Evolutionary conservation across 2,888 invertebrate genomes (phyloP), one percentile per base, ranked within the genome.

Genomic region (Lasioglossum vierecki): DNA sequence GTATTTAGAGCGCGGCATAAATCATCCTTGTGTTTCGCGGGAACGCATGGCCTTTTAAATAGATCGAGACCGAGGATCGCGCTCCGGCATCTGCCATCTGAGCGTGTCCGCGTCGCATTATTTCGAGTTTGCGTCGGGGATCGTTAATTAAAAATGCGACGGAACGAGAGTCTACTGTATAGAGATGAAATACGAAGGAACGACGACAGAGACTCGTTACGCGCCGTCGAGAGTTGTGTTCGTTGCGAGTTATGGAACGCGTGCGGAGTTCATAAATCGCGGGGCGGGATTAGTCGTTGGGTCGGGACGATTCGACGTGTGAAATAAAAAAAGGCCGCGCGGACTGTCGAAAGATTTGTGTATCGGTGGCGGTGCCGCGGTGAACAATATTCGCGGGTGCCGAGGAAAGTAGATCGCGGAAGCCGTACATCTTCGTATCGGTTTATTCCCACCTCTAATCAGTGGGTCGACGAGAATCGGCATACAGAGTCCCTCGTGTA

Each of bases 401-500:
- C 75, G n/a, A 39, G 46, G 63, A 72, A 90, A 91, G 83, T 80
- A 60, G 90, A 87, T 83, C 85, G 86, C 81, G 84, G 83, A 72
- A 82, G 76, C 83, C 80, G 68, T 80, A 82, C 79, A 89, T 89
- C 86, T 86, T 81, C 87, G 78, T 85, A 91, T 91, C 85, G 86
- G 90, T 90, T 90, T 87, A 91, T 90, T 91, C 91, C 91, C 88
- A 86, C 84, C 87, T 90, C 90, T 90, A 90, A 90, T 90, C 91
- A 90, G 84, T 80, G 87, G 84, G 60, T 41, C 87, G 84, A 88
- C 86, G 81, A 87, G 81, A 88, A 86, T 83, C 49, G 82, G 85
- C 76, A 86, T 84, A 82, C 82, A 68, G 85, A 90, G 85, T 91
- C 85, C 90, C 90, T 81, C 49, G 87, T 86, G 91, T 90, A 88